Evolutionary conservation across 2,797 vertebrate genomes (phyloP), one percentile per base, ranked within the genome.

Genomic region (Myotis myotis): DNA sequence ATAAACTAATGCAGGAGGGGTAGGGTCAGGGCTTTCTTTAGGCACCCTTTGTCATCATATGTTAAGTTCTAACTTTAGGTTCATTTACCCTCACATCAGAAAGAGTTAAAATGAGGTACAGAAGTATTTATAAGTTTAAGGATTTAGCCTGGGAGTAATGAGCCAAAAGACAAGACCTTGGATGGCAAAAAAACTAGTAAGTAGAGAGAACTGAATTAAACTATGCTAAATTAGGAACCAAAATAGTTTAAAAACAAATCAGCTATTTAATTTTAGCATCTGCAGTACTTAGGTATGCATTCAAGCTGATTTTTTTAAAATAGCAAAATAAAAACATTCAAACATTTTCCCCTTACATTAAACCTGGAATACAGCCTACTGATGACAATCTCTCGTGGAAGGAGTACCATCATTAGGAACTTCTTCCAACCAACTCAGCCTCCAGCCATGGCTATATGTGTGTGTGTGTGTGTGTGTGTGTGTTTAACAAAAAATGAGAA

Each of bases 261-360:
- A 93, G 53, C 74, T 91, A n/a, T 97, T 94, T 96, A 49, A 49
- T 97, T 97, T 97, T 95, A 96, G 88, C 96, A 96, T 84, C 64
- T 96, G 41, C 8, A 33, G 20, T 82, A 49, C 70, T 96, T 82
- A 95, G 36, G 96, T 96, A 96, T 94, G 36, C n/a, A 92, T 97
- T 97, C 81, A 80, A n/a, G 78, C 82, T 95, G 84, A 78, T 53
- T 88, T 96, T 97, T 49, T 10, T 53, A 2, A 87, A 88, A 95
- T 86, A 89, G 83, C 79, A 96, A 96, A 98, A 96, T 93, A 68
- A 15, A 95, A 88, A 85, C n/a, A 3, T 70, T 97, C 33, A 89
- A 55, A 47, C n/a, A 0, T 92, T 94, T 81, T 23, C 72, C 30
- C 33, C 30, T 96, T 92, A 80, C 49, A 71, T 97, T 95, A 96